phyloP scores from a whole-genome alignment of 1,140 invertebrate species.

The Tetranychus urticae region DNA sequence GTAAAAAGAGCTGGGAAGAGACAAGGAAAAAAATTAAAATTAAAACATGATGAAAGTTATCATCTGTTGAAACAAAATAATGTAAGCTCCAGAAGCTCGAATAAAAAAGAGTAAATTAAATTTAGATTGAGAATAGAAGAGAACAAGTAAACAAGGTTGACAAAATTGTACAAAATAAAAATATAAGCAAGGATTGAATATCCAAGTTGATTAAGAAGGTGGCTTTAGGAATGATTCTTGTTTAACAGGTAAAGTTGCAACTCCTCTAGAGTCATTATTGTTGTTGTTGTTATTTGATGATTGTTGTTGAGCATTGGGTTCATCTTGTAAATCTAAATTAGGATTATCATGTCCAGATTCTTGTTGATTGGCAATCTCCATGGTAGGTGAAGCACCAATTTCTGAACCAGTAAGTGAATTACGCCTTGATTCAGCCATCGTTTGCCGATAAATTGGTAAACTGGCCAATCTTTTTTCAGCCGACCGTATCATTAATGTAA shows the following conservation, averaged over 20 bases:
- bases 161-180: no score
- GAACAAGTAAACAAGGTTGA: no score
- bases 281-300: neutral
- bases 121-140: no score
- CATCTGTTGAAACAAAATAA: no score
- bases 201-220: neutral
- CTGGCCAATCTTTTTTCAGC: neutral
- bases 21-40: no score
- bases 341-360: neutral
- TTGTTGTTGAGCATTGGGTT: neutral
- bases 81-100: no score
- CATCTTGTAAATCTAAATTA: neutral
- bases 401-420: neutral
- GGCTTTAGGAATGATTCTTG: neutral
- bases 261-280: neutral
- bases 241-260: neutral
- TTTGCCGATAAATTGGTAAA: constrained; percentile 1
- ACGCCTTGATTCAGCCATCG: neutral
- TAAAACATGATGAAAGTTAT: no score
- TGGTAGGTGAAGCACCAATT: no score
- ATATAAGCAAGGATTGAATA: neutral
- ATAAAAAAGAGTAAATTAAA: no score
- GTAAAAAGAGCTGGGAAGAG: neutral
- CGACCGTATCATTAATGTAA: neutral
- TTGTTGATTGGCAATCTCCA: neutral